These are phyloP conservation scores for Aegithalos caudatus DNA, from an alignment of 2,113 vertebrate genomes.

Conservation along the genomic window DNA sequence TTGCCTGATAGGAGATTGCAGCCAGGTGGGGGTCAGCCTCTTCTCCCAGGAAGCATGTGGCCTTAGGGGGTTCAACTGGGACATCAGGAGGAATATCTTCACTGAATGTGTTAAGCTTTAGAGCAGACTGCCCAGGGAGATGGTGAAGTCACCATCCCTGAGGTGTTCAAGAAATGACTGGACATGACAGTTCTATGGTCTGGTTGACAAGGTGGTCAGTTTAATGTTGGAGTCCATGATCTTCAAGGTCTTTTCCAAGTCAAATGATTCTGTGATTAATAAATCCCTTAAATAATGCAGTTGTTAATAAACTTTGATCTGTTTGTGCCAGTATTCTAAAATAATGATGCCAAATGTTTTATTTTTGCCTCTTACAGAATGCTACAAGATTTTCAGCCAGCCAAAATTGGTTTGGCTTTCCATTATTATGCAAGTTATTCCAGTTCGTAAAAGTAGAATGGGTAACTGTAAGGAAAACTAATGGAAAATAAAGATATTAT, in stretches of 20 bases:
- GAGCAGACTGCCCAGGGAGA: neutral
- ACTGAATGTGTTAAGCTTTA: neutral
- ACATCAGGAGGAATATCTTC: neutral
- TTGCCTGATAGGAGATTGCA: neutral
- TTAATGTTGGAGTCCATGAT: neutral
- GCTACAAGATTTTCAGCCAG: neutral
- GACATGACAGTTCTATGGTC: neutral
- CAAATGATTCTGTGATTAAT: neutral
- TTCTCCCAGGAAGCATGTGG: accelerated
- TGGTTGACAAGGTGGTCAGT: neutral
- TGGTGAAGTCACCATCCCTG: neutral
- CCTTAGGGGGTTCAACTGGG: neutral
- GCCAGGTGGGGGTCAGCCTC: accelerated
- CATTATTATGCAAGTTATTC: neutral
- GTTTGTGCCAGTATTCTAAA: neutral
- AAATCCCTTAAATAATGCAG: neutral
- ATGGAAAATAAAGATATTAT: neutral
- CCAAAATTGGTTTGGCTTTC: neutral
- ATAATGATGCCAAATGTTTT: neutral
- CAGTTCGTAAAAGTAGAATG: neutral
- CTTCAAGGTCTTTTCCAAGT: neutral
- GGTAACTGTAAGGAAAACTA: neutral
- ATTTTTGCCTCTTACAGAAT: neutral
- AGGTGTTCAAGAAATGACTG: neutral
- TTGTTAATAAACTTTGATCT: neutral